Base-by-base conservation (phyloP, 2,113 vertebrate species). In the Pterophyllum scalare region DNA sequence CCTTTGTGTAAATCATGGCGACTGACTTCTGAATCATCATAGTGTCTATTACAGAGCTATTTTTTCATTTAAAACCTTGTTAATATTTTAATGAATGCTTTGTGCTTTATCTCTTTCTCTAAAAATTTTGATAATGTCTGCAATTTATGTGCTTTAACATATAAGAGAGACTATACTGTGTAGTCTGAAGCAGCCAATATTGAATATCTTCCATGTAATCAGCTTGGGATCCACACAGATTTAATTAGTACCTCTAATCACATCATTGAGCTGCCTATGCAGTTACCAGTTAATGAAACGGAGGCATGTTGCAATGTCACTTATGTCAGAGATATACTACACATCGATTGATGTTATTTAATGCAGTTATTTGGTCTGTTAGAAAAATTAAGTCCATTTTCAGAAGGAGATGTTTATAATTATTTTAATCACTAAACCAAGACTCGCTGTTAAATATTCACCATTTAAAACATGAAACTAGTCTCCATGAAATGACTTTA, bases 261-360 rank as follows among this genome's bases (percentile, higher is more conserved):
- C 40, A 92, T 93, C 82, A 92, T 43, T 35, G 26, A 35, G 31
- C 83, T 87, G 49, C 87, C 85, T 74, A 59, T 88, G 84, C 85
- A 88, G 78, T 82, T 72, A 26, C 65, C 81, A 93, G 82, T 88
- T 90, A 89, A 94, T 94, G 86, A 92, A 92, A 83, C 77, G 22
- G 59, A 75, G 35, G 52, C 78, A 91, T 87, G 80, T 90, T 84
- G 43, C 78, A 79, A 2, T 85, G 76, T 79, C 91, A 89, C 64
- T 80, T 83, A 91, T 87, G 74, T 74, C 75, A 7, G 1, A 58
- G 85, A 83, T 89, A 90, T 89, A 81, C 77, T 61, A 43, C 86
- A 85, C 60, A 90, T 88, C 40, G 24, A 92, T 86, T 38, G 49
- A 19, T 15, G 67, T 57, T 31, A 59, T 79, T 82, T 72, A 88